phyloP scores from a whole-genome alignment of 2,888 invertebrate genomes.

The Leucophenga montana region DNA sequence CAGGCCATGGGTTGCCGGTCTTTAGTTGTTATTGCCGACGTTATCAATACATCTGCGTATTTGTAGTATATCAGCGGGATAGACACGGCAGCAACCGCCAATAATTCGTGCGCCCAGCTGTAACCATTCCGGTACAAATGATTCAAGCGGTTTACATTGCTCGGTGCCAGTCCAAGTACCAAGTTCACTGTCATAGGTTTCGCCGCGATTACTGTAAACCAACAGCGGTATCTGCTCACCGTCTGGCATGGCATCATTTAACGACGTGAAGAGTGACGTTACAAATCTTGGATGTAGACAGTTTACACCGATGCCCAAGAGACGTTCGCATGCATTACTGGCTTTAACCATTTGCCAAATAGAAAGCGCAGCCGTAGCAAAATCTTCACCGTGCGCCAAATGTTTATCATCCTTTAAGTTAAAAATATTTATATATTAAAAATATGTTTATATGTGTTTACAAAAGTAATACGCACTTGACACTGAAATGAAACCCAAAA shows the following conservation, averaged over 20 bases:
- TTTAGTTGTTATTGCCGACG: slow-evolving; percentile 39
- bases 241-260: slow-evolving; percentile 67
- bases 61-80: slow-evolving; percentile 84
- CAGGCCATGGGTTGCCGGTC: neutral
- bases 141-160: slow-evolving; percentile 80
- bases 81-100: slow-evolving; percentile 93
- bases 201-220: slow-evolving; percentile 93
- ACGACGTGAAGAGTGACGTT: slow-evolving; percentile 76
- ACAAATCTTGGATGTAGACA: slow-evolving; percentile 83
- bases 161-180: slow-evolving; percentile 80
- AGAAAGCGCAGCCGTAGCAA: slow-evolving; percentile 81
- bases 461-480: slow-evolving; percentile 75
- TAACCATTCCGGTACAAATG: slow-evolving; percentile 85
- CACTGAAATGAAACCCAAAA: slow-evolving; percentile 88
- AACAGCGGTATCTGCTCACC: slow-evolving; percentile 80
- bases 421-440: neutral
- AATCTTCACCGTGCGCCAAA: slow-evolving; percentile 86
- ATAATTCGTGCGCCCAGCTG: slow-evolving; percentile 85
- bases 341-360: slow-evolving; percentile 77
- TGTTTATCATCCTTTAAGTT: slow-evolving; percentile 73
- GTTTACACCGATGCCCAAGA: slow-evolving; percentile 91
- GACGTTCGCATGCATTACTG: slow-evolving; percentile 76
- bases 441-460: neutral
- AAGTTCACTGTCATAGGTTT: slow-evolving; percentile 61
- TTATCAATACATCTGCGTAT: slow-evolving; percentile 76